Evolutionary conservation across 2,888 invertebrate species (phyloP).

Genomic region (Patella caerulea): DNA sequence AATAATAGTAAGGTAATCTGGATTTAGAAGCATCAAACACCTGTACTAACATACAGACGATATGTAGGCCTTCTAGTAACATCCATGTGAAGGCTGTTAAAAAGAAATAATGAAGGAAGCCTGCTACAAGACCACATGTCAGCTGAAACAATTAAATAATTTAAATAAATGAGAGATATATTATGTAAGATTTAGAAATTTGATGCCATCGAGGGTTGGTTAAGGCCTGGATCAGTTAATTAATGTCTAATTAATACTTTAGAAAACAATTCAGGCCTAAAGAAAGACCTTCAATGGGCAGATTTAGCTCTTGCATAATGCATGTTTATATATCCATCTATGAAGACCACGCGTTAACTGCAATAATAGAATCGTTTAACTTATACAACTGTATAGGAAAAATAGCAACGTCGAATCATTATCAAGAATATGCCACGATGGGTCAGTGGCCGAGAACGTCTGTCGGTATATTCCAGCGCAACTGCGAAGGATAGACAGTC

Average conservation of each 20-base stretch:
- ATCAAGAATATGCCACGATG: no score
- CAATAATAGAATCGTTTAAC: not conserved
- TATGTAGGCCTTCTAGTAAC: conserved; percentile 61
- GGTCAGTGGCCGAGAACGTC: no score
- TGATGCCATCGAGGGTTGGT: no score
- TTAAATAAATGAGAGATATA: not conserved
- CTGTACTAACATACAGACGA: conserved; percentile 60
- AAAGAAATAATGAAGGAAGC: conserved; percentile 58
- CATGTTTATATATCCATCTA: not conserved
- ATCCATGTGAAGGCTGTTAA: conserved; percentile 62
- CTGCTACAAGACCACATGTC: conserved; percentile 57
- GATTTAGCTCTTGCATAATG: no score
- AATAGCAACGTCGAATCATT: no score
- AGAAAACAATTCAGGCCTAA: no score
- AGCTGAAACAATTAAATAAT: conserved; percentile 39
- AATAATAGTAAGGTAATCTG: conserved; percentile 55
- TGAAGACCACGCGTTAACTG: not conserved
- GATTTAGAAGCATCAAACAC: conserved; percentile 61
- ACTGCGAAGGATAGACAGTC: no score
- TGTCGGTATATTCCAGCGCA: no score
- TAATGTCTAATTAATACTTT: no score
- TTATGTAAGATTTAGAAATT: not conserved
- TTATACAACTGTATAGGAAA: no score
- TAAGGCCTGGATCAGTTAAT: no score
- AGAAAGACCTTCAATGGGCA: no score